Evolutionary conservation across 2,113 vertebrate genomes (phyloP).

Genomic region (Elephas maximus): DNA sequence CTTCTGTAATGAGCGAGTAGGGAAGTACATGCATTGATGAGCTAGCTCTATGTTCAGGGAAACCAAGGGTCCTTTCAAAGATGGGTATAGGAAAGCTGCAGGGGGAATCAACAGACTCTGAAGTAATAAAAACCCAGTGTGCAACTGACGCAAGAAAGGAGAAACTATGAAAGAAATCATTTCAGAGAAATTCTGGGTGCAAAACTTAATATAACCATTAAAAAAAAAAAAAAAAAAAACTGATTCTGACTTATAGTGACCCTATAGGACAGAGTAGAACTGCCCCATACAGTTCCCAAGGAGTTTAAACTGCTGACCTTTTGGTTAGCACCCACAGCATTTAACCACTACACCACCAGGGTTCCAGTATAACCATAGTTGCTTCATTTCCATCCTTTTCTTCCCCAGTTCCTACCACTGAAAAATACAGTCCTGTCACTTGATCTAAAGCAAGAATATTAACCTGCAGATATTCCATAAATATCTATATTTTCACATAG

Average conservation of each 20-base stretch:
- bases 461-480: slow-evolving; percentile 47
- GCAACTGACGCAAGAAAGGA: not conserved
- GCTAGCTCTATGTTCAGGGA: not conserved
- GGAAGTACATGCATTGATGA: not conserved
- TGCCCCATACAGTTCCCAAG: too few relatives aligned
- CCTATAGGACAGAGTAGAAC: too few relatives aligned
- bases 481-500: not conserved
- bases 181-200: not conserved
- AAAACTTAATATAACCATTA: not conserved
- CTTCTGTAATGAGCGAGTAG: not conserved
- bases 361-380: not conserved
- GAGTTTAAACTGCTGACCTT: too few relatives aligned
- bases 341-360: too few relatives aligned
- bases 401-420: not conserved
- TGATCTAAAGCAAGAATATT: not conserved
- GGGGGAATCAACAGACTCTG: not conserved
- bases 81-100: not conserved
- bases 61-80: not conserved
- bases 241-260: too few relatives aligned
- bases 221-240: too few relatives aligned
- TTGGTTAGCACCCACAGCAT: too few relatives aligned
- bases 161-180: not conserved
- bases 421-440: not conserved
- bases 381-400: not conserved
- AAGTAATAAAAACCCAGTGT: not conserved